phyloP scores from a whole-genome alignment of 2,888 invertebrate genomes.

The Phaonia tiefii region DNA sequence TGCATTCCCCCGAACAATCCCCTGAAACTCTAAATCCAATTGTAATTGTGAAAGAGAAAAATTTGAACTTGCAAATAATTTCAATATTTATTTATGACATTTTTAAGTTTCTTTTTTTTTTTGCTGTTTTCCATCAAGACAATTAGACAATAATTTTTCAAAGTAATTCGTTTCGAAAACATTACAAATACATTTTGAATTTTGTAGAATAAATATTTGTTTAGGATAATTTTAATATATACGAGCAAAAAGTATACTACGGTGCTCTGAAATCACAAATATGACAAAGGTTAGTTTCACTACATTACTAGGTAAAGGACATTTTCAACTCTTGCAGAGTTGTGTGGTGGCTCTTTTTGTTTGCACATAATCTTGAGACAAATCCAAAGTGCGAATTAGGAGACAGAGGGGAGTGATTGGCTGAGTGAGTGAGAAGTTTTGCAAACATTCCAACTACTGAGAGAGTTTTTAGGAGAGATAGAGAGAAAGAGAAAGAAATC shows the following conservation, averaged over 20 bases:
- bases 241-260: too few relatives aligned
- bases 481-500: slow-evolving; percentile 30
- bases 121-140: slow-evolving; percentile 28
- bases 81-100: background rate
- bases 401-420: slow-evolving; percentile 46
- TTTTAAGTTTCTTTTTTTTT: too few relatives aligned
- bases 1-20: too few relatives aligned
- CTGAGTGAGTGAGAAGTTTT: slow-evolving; percentile 36
- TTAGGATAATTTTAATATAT: too few relatives aligned
- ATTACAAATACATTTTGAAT: slow-evolving; percentile 53
- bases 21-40: too few relatives aligned
- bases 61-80: slow-evolving; percentile 22
- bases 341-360: slow-evolving; percentile 5
- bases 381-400: slow-evolving; percentile 23
- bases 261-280: slow-evolving; percentile 58
- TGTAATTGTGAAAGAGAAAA: too few relatives aligned
- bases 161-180: slow-evolving; percentile 19
- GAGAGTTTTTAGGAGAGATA: too few relatives aligned
- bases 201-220: slow-evolving; percentile 35
- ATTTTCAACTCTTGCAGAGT: background rate
- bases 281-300: slow-evolving; percentile 46
- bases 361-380: slow-evolving; percentile 15
- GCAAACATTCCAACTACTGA: slow-evolving; percentile 31
- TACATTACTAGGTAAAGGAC: slow-evolving; percentile 41
- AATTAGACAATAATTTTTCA: slow-evolving; percentile 47